Evolutionary conservation across 2,797 vertebrate species (phyloP).

Genomic region (Anguilla megastoma): DNA sequence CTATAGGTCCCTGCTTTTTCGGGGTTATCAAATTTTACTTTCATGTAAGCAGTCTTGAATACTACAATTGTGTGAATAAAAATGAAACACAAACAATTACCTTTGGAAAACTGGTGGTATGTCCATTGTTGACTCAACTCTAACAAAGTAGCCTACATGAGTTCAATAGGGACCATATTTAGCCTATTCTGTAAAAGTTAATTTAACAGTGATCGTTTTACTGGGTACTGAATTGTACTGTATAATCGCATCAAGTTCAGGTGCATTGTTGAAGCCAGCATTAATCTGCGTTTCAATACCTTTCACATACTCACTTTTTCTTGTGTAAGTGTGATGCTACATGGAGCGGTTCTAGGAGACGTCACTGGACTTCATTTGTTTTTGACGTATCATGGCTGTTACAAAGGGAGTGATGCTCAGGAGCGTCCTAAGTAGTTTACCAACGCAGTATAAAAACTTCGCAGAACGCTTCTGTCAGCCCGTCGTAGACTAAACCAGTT

Average conservation of each 20-base stretch:
- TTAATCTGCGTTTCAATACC: background rate
- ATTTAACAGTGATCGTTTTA: too few species aligned
- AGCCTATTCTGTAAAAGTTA: too few species aligned
- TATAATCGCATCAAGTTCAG: background rate
- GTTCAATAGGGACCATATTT: too few species aligned
- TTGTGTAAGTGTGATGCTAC: background rate
- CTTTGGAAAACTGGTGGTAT: background rate
- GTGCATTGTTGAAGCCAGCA: too few species aligned
- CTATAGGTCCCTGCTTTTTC: too few species aligned
- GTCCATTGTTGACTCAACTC: too few species aligned
- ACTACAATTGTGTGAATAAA: too few species aligned
- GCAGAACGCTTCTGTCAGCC: slow-evolving; percentile 38
- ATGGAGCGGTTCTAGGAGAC: background rate
- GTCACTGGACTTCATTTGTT: background rate
- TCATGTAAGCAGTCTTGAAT: too few species aligned
- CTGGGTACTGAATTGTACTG: background rate
- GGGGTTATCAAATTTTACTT: too few species aligned
- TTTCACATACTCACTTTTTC: background rate
- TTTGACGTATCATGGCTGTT: background rate
- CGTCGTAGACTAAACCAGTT: slow-evolving; percentile 39
- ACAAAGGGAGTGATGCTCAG: slow-evolving; percentile 54
- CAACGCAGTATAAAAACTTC: slow-evolving; percentile 54
- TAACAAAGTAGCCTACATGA: too few species aligned
- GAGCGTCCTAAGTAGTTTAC: slow-evolving; percentile 57
- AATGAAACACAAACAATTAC: too few species aligned